Conservation (phyloP, 2,113 vertebrate species). For the Tragelaphus buxtoni region DNA sequence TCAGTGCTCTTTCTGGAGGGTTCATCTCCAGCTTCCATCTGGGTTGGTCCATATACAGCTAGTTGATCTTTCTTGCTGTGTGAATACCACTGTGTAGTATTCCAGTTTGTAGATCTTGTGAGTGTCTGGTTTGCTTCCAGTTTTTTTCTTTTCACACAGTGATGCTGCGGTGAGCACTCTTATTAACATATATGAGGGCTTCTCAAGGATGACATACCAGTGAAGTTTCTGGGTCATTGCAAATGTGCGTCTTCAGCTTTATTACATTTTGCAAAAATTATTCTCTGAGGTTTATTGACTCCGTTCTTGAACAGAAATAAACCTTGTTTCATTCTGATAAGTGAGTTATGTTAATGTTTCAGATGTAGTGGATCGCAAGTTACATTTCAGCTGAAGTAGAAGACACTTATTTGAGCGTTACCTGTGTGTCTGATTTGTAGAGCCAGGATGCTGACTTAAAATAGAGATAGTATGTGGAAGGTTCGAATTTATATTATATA, state of each 20-base stretch:
- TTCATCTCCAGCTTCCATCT: background rate
- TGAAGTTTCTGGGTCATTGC: background rate
- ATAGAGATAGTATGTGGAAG: background rate
- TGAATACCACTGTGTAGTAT: background rate
- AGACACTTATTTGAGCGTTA: background rate
- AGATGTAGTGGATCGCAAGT: background rate
- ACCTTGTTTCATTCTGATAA: background rate
- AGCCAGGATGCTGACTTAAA: background rate
- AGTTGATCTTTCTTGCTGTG: background rate
- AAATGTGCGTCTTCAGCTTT: background rate
- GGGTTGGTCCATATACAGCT: background rate
- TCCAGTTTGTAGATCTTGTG: background rate
- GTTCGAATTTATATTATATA: background rate
- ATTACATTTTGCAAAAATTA: constrained; percentile 9
- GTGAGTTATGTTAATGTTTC: background rate
- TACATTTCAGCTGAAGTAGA: background rate
- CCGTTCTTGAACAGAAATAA: background rate
- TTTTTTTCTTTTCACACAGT: background rate
- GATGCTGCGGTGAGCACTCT: background rate
- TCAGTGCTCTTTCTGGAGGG: background rate
- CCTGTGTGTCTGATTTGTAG: background rate
- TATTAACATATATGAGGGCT: background rate
- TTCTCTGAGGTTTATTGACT: background rate
- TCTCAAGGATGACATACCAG: background rate
- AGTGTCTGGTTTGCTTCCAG: background rate